Conservation (phyloP, 2,888 invertebrate species). For the Lasius platythorax region DNA sequence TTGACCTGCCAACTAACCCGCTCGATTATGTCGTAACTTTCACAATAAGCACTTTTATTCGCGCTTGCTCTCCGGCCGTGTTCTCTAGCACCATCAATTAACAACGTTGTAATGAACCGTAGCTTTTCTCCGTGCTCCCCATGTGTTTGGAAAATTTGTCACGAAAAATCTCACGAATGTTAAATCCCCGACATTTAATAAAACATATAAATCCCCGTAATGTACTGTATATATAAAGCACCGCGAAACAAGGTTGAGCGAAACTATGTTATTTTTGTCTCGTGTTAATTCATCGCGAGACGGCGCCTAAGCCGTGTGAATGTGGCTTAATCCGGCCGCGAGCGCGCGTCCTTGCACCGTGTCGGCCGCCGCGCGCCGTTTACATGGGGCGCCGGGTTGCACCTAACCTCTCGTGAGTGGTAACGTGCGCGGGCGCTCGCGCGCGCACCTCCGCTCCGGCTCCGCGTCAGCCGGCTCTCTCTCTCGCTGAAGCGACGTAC, state of each 20-base stretch:
- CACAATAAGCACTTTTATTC: conserved; percentile 64
- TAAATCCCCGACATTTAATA: background rate
- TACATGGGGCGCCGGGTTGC: conserved; percentile 61
- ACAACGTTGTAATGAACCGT: conserved; percentile 12
- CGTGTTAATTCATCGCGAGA: background rate
- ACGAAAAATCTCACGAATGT: background rate
- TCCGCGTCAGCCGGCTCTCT: conserved; percentile 13
- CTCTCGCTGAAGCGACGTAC: conserved; percentile 60
- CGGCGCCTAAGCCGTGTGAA: conserved; percentile 40
- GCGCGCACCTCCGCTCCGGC: conserved; percentile 9
- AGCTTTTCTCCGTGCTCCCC: background rate
- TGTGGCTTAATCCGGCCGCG: conserved; percentile 53
- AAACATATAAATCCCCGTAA: background rate
- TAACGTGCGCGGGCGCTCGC: conserved; percentile 40
- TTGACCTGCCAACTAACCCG: conserved; percentile 59
- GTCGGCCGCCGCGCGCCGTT: conserved; percentile 64
- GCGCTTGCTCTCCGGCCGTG: background rate
- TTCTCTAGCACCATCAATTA: conserved; percentile 34
- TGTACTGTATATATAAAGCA: background rate
- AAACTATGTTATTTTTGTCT: background rate
- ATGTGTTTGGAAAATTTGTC: background rate
- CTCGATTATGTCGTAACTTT: conserved; percentile 66
- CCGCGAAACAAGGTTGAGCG: background rate
- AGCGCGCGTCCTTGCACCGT: conserved; percentile 70
- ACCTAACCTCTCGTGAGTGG: conserved; percentile 69